Conservation (phyloP, 2,888 invertebrate genomes). For the Trisateles emortualis region DNA sequence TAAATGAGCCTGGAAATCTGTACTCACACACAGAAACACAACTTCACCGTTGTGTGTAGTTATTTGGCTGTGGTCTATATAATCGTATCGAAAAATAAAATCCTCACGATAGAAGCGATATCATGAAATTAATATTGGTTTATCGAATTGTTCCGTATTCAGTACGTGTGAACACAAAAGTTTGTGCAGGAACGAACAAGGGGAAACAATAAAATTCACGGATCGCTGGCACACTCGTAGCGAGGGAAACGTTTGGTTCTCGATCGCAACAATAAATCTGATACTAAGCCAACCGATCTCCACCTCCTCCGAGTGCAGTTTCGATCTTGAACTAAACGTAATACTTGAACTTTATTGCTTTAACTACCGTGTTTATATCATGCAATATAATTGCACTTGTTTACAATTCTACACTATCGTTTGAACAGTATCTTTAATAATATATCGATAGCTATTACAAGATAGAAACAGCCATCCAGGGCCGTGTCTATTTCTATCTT, state of each 20-base stretch:
- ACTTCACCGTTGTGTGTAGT: no score
- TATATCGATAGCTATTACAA: no score
- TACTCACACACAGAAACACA: no score
- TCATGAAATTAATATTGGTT: constrained; percentile 65
- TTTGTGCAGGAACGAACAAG: constrained; percentile 64
- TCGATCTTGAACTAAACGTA: constrained; percentile 50
- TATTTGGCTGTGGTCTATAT: no score
- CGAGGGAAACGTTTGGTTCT: constrained; percentile 50
- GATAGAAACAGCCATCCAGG: no score
- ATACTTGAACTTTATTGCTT: constrained; percentile 33
- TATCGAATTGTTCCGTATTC: constrained; percentile 50
- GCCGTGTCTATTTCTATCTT: no score
- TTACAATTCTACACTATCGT: no score
- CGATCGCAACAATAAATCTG: constrained; percentile 66
- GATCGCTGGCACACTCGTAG: constrained; percentile 62
- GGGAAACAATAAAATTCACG: constrained; percentile 82
- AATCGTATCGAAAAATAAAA: background rate
- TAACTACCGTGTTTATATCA: constrained; percentile 13
- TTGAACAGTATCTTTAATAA: no score
- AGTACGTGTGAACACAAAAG: constrained; percentile 71
- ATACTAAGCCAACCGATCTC: constrained; percentile 61
- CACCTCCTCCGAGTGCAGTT: constrained; percentile 64
- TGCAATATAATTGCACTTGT: background rate
- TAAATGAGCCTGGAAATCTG: no score
- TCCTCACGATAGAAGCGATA: constrained; percentile 12